Evolutionary conservation across 2,888 invertebrate genomes (phyloP).

Genomic region (Sericinus montela): DNA sequence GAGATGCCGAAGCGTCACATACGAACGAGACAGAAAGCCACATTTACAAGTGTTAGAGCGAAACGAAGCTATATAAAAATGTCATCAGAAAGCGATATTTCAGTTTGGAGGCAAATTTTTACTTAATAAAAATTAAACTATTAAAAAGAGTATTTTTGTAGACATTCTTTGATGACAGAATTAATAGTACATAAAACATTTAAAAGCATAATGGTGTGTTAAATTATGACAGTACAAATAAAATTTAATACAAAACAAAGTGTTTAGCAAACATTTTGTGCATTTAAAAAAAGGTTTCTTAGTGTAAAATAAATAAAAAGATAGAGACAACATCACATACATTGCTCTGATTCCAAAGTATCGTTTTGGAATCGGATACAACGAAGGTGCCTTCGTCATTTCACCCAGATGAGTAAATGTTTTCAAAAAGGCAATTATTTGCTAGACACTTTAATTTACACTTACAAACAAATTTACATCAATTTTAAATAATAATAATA

Average conservation of each 20-base stretch:
- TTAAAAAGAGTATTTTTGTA: too few relatives aligned
- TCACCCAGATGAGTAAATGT: too few relatives aligned
- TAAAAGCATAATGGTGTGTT: constrained; percentile 6
- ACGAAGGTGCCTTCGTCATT: too few relatives aligned
- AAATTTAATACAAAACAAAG: constrained; percentile 8
- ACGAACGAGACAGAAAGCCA: constrained; percentile 74
- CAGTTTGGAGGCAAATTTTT: neutral
- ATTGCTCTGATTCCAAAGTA: too few relatives aligned
- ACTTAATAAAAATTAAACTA: neutral
- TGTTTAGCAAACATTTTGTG: constrained; percentile 1
- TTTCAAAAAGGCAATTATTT: too few relatives aligned
- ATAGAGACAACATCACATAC: too few relatives aligned
- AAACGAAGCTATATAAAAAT: constrained; percentile 46
- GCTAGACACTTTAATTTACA: neutral
- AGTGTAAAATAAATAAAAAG: too few relatives aligned
- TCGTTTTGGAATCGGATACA: too few relatives aligned
- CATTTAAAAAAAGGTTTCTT: neutral
- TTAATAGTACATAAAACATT: constrained; percentile 5
- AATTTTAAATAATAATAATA: neutral
- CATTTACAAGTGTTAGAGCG: constrained; percentile 76
- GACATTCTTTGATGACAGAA: constrained; percentile 3
- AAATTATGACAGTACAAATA: constrained; percentile 6
- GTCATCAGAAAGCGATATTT: constrained; percentile 18
- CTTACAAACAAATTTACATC: neutral
- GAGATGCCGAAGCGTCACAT: constrained; percentile 49